A percentile compares a stretch with the other conserved stretches of the same genome.
These are phyloP conservation scores for Peromyscus attwateri DNA, from an alignment of 2,797 vertebrate species.

Conservation along the genomic window DNA sequence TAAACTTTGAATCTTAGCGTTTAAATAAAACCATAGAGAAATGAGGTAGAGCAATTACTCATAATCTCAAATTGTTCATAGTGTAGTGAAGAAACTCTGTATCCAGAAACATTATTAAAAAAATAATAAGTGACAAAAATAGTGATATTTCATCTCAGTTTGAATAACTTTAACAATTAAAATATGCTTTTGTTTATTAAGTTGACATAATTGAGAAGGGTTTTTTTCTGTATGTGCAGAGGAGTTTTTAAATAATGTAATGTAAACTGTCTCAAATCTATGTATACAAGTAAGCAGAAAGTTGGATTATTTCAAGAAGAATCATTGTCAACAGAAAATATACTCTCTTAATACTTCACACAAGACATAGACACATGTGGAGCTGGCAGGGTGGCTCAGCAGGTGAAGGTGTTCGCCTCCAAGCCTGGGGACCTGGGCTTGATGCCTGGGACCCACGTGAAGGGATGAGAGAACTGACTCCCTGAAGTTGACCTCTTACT, in stretches of 20 bases:
- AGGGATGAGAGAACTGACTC: neutral
- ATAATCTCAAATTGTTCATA: neutral
- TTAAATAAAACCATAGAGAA: slow-evolving; percentile 34
- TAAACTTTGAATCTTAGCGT: slow-evolving; percentile 23
- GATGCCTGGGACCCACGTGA: neutral
- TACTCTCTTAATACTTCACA: neutral
- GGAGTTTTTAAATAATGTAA: slow-evolving; percentile 14
- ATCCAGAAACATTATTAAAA: neutral
- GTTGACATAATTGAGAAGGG: slow-evolving; percentile 32
- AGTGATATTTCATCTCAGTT: neutral
- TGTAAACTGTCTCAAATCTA: slow-evolving; percentile 52
- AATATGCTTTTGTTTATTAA: slow-evolving; percentile 44
- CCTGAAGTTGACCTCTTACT: neutral
- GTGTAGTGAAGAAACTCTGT: neutral
- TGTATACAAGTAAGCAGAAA: neutral
- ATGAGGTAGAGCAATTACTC: neutral
- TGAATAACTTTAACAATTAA: slow-evolving; percentile 43
- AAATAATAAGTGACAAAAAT: slow-evolving; percentile 51
- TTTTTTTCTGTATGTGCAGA: slow-evolving; percentile 48
- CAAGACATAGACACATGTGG: neutral
- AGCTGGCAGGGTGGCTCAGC: neutral
- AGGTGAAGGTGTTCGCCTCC: neutral
- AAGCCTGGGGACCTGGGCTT: neutral
- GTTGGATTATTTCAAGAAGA: neutral
- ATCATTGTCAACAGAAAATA: neutral